Evolutionary conservation across 1,140 invertebrate genomes (phyloP).

Genomic region (Drosophila willistoni): DNA sequence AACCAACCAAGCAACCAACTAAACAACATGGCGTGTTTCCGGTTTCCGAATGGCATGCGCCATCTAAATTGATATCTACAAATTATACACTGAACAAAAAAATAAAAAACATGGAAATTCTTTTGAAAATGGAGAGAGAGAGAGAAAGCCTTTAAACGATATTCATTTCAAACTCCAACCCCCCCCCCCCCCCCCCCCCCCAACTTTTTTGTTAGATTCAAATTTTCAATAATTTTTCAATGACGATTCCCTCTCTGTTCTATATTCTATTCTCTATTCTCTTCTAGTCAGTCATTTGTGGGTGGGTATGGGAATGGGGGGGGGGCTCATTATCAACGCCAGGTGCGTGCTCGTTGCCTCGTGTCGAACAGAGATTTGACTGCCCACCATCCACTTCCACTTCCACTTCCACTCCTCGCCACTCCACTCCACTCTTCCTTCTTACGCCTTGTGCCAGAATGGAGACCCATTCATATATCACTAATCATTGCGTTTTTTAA

Average conservation of each 20-base stretch:
- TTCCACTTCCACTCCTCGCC: not conserved
- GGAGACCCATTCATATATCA: conserved; percentile 15
- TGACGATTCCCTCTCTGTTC: not conserved
- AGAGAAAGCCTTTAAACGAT: not conserved
- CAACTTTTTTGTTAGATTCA: too few relatives aligned
- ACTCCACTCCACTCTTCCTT: not conserved
- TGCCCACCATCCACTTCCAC: not conserved
- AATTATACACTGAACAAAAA: conserved; percentile 1
- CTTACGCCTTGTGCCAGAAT: not conserved
- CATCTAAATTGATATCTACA: conserved; percentile 24
- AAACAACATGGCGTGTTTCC: conserved; percentile 24
- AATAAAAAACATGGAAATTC: not conserved
- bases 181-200: too few relatives aligned
- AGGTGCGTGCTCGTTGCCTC: conserved; percentile 64
- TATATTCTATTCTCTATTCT: not conserved
- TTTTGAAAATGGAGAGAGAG: too few relatives aligned
- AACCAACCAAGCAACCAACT: conserved; percentile 7
- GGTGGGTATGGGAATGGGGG: not conserved
- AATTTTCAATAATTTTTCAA: not conserved
- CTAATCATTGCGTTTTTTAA: conserved; percentile 71
- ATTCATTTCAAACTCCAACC: too few relatives aligned
- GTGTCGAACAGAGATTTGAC: conserved; percentile 41
- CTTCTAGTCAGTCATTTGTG: conserved; percentile 9
- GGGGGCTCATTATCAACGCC: conserved; percentile 64
- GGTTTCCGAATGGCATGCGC: conserved; percentile 11